These are phyloP conservation scores for Percopsis omiscomaycus DNA, from an alignment of 2,797 vertebrate genomes.

Conservation along the genomic window DNA sequence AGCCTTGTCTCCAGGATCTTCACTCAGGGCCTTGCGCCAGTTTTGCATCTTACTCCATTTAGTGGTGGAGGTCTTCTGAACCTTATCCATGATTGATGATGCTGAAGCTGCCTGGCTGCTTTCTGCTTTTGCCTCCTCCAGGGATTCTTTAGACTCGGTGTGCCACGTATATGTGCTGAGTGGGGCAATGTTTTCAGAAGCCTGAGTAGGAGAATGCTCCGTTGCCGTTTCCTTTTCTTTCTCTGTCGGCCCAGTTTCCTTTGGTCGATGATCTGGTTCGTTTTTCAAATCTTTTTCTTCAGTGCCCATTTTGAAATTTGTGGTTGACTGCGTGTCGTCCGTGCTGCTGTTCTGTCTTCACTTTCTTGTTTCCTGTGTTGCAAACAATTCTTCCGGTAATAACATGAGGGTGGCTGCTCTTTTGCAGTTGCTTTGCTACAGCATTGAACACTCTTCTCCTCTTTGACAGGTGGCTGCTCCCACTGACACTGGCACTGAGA, in stretches of 20 bases:
- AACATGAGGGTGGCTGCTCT: constrained; percentile 15
- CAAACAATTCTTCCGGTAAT: constrained; percentile 46
- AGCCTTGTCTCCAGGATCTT: constrained; percentile 61
- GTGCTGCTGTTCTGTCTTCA: constrained; percentile 11
- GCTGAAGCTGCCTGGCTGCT: constrained; percentile 32
- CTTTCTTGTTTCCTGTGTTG: constrained; percentile 67
- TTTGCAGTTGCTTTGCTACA: constrained; percentile 46
- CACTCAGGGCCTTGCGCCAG: constrained; percentile 83
- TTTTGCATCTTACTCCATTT: constrained; percentile 82
- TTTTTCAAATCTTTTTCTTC: constrained; percentile 69
- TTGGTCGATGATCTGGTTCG: constrained; percentile 33
- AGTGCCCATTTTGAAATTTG: constrained; percentile 67
- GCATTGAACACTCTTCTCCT: constrained; percentile 4
- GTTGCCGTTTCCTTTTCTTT: constrained; percentile 53
- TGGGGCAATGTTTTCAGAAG: constrained; percentile 47
- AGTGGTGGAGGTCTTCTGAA: constrained; percentile 63
- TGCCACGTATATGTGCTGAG: constrained; percentile 86
- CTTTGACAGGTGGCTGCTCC: constrained; percentile 38
- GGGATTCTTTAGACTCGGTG: constrained; percentile 60
- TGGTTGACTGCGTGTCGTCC: neutral
- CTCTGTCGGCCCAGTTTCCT: constrained; percentile 57
- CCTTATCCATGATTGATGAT: constrained; percentile 47
- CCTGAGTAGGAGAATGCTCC: constrained; percentile 38
- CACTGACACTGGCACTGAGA: constrained; percentile 27
- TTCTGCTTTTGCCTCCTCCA: constrained; percentile 59